Conservation (phyloP, 2,888 invertebrate species). For the Dicycla oo region DNA sequence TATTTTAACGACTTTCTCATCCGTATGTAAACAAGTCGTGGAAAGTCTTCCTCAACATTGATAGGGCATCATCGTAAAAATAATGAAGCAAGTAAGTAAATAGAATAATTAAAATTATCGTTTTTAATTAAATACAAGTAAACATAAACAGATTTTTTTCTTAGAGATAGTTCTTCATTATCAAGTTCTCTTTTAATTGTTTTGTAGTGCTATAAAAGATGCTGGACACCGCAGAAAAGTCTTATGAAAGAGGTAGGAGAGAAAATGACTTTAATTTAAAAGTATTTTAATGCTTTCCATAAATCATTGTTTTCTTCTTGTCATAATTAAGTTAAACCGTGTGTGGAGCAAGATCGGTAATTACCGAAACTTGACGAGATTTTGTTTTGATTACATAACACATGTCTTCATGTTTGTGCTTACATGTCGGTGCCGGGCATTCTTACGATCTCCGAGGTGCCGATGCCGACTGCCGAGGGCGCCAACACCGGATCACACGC, state of each 20-base stretch:
- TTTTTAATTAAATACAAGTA: background rate
- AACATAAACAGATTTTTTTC: constrained; percentile 6
- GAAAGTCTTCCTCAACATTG: constrained; percentile 34
- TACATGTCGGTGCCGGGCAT: constrained; percentile 57
- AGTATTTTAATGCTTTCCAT: background rate
- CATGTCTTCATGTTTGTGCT: constrained; percentile 60
- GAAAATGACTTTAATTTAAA: background rate
- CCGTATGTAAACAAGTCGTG: constrained; percentile 32
- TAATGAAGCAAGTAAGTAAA: constrained; percentile 10
- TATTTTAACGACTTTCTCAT: constrained; percentile 54
- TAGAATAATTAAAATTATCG: background rate
- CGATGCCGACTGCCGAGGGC: constrained; percentile 74
- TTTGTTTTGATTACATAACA: constrained; percentile 63
- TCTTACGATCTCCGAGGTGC: constrained; percentile 58
- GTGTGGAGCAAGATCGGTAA: background rate
- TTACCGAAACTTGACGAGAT: constrained; percentile 26
- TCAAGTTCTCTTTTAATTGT: background rate
- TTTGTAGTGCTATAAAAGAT: background rate
- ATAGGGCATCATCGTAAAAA: constrained; percentile 5
- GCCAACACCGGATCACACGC: constrained; percentile 78
- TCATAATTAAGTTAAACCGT: background rate
- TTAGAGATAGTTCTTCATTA: constrained; percentile 1
- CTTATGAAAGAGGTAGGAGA: background rate
- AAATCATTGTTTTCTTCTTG: background rate
- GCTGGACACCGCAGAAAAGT: background rate